Base-by-base conservation (phyloP, 2,797 vertebrate species). In the Leontocebus nigricollis region DNA sequence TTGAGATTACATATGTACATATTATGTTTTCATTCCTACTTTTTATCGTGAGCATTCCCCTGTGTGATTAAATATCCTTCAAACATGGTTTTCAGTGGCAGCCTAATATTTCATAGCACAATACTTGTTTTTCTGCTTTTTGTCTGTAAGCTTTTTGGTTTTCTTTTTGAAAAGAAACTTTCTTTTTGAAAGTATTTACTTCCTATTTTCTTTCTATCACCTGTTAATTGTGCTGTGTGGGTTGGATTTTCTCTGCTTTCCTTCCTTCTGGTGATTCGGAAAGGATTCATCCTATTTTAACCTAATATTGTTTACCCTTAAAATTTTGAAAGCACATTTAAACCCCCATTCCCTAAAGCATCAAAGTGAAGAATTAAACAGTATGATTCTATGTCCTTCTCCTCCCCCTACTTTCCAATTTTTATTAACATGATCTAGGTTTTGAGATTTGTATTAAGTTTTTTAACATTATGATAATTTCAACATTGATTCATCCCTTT, bases 281-380 rank as follows among this genome's bases (percentile, higher is more conserved):
- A 91, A 90, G 46, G 67, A 33, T 81, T 88, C 27, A 83, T 76
- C 44, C 52, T 82, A 85, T 90, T 96, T 97, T 75, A 94, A 90
- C 46, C 67, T 67, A 67, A 79, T 70, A 81, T 72, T 70, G 57
- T 33, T 84, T 84, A 90, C 36, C 30, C 73, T 84, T 79, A 81
- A 41, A 67, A 88, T 95, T 97, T 87, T 73, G 36, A 92, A 95
- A 72, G 73, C 14, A 13, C 26, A 7, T 83, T 77, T 90, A 92
- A 96, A 36, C 13, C 36, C 41, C 64, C 90, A 75, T 72, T 52
- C 48, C 67, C 67, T 77, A 27, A 67, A 88, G 39, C 55, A 27
- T 92, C 50, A 22, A 95, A 85, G 72, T 73, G 55, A 85, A 95
- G 80, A 93, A 95, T 84, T 73, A 79, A 84, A 59, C 22, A 67